Base-by-base conservation (phyloP, 2,113 vertebrate genomes). In the Oncorhynchus keta region DNA sequence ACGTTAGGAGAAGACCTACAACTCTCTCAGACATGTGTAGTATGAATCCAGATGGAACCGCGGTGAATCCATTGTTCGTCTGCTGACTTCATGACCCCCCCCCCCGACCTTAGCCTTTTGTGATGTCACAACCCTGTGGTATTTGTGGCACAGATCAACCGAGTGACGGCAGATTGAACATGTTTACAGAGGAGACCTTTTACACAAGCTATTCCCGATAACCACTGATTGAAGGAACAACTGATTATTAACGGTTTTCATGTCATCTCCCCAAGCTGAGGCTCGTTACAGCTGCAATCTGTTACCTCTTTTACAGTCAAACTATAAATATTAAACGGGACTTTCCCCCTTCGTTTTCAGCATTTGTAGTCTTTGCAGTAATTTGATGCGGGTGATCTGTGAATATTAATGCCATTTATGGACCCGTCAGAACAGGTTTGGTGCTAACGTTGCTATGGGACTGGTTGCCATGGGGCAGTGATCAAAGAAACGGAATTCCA, bases 341-440 rank as follows among this genome's bases (percentile, higher is more conserved):
- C 57, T 22, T 74, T 45, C 39, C 39, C 39, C 13, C 13, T 49
- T 74, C 66, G 73, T 74, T 74, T 66, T 74, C n/a, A 74, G 32
- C 73, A 74, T 49, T 7, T 32, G 32, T 39, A 39, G 35, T 9
- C 30, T 73, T 64, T 64, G 72, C 39, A 16, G 49, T 3, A 3
- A 48, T 20, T 24, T 62, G 45, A 49, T 18, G 32, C 14, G 28
- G 13, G 28, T 8, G 30, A 20, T 66, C 28, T 24, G 24, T 28
- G 24, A 6, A 30, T 24, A 66, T 28, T n/a, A 20, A 26, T 35
- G 30, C 14, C 14, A 20, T 68, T 68, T 68, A 39, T 35, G 65
- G 65, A 28, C 65, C 28, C 14, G 11, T 20, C 66, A 35, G 67
- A 35, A 30, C 18, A 55, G 67, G 20, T 32, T 14, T 68, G 30